phyloP scores from a whole-genome alignment of 1,140 invertebrate species.

The Bombus affinis region DNA sequence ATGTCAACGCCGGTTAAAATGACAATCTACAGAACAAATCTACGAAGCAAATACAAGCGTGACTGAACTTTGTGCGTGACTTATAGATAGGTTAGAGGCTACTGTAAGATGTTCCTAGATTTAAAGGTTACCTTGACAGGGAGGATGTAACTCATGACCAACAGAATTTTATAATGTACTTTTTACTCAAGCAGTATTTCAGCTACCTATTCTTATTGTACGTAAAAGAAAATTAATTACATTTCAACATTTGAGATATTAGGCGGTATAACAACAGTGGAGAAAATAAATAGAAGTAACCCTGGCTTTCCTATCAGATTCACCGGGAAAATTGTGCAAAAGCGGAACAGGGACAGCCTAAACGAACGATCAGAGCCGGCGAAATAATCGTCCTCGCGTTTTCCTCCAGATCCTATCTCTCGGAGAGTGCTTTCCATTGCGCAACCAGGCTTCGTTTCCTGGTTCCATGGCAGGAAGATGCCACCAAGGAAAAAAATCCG shows the following conservation, averaged over 20 bases:
- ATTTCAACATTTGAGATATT: background rate
- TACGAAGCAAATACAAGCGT: background rate
- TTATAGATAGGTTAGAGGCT: background rate
- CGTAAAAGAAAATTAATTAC: background rate
- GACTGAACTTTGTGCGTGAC: background rate
- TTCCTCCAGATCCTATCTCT: constrained; percentile 39
- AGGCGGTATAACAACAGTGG: background rate
- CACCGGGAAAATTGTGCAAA: constrained; percentile 18
- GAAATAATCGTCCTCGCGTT: constrained; percentile 13
- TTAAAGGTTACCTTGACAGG: background rate
- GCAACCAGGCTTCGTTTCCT: constrained; percentile 53
- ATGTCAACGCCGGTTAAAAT: background rate
- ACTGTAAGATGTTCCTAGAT: background rate
- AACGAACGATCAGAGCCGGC: constrained; percentile 17
- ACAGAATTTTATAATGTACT: constrained; percentile 1
- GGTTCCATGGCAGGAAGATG: constrained; percentile 44
- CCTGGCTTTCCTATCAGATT: background rate
- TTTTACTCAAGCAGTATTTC: constrained; percentile 10
- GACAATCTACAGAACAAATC: background rate
- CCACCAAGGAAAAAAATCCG: constrained; percentile 11
- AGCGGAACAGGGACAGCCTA: constrained; percentile 3
- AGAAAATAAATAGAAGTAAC: background rate
- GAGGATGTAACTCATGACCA: background rate
- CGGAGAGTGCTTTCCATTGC: constrained; percentile 33
- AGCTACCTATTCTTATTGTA: background rate